Evolutionary conservation across 2,113 vertebrate genomes (phyloP), one percentile per base, ranked within the genome.

Genomic region (Tamias sibiricus): DNA sequence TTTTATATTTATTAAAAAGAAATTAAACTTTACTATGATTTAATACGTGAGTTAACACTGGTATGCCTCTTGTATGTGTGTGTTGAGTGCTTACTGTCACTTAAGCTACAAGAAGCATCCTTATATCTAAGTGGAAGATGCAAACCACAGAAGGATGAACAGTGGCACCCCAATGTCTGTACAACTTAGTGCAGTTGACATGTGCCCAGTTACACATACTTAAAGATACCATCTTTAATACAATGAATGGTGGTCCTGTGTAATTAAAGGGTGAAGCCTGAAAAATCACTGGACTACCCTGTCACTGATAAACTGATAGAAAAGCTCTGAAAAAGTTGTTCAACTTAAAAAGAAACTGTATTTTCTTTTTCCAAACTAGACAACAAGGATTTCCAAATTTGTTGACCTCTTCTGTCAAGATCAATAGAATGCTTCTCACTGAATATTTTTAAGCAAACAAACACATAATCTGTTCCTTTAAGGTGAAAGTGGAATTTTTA

Each of bases 401-500:
- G 28, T 72, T n/a, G 49, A 93, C 44, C 20, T 94, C 64, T 83
- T 94, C 62, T n/a, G 9, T 20, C 59, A 86, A 35, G 40, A 24
- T 93, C 26, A 32, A 35, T 1, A 74, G 68, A 91, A 96, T 19
- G 26, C 4, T 16, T 28, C 28, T 91, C 59, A 37, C 37, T 11
- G 22, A 84, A 62, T 64, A 59, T 77, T 57, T 90, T 74, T 62
- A 71, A 90, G 47, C 26, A 76, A 87, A 57, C 24, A 81, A 92
- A 59, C 9, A 74, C 47, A 74, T 85, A 88, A 89, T 68, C 74
- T 89, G 8, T 74, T 22, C 52, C 74, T 94, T 95, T 74, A 81
- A 68, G 13, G 28, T 81, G 47, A 91, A 79, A 13, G 17, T 75
- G 44, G 54, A n/a, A 52, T 68, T 96, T 96, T 82, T 54, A 66